Conservation (phyloP, 2,113 vertebrate species). For the Puffinus mauretanicus region DNA sequence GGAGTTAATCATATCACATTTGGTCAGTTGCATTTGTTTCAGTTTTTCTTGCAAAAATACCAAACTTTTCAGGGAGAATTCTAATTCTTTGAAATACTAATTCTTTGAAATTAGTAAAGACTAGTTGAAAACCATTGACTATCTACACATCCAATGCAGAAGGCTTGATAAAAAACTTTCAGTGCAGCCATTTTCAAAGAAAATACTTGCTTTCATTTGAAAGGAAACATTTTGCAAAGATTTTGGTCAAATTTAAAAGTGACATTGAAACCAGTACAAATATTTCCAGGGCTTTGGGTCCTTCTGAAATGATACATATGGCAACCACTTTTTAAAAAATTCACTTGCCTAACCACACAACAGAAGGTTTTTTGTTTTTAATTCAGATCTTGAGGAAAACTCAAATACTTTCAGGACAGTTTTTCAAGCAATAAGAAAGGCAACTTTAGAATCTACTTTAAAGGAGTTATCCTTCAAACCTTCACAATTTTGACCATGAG, state of each 20-base stretch:
- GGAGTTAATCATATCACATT: neutral
- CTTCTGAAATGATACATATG: neutral
- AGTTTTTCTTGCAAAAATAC: neutral
- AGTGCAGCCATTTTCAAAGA: neutral
- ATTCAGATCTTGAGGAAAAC: neutral
- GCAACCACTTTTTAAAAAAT: neutral
- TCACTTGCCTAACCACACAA: neutral
- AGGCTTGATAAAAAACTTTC: neutral
- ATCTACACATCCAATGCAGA: fast-evolving
- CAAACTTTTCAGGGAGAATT: neutral
- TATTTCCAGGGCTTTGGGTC: neutral
- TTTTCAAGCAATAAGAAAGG: neutral
- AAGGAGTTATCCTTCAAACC: neutral
- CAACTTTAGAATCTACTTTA: neutral
- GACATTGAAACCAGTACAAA: neutral
- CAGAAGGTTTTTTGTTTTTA: neutral
- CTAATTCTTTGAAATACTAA: neutral
- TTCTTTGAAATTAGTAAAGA: neutral
- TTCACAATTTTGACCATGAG: neutral
- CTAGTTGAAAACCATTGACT: neutral
- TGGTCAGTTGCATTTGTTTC: neutral
- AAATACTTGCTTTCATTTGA: neutral
- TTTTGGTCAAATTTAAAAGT: neutral
- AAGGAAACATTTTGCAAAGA: neutral
- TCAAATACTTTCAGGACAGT: neutral